Conservation (phyloP, 2,113 vertebrate species). For the Colossoma macropomum region DNA sequence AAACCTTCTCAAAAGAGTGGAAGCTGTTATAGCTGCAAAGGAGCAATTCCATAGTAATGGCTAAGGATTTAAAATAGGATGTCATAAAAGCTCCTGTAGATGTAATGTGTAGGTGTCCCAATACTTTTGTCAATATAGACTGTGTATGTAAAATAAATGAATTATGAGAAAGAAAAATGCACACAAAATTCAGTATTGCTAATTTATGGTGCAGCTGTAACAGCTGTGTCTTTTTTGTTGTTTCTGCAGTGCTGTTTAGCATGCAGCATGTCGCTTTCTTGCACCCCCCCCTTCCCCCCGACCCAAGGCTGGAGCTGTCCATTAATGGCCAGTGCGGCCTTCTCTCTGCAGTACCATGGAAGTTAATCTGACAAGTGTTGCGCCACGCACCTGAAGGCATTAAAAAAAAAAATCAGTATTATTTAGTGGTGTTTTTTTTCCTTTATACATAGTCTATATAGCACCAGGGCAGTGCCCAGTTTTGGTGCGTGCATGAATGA, state of each 20-base stretch:
- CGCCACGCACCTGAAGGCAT: not conserved
- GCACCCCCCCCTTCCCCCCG: not conserved
- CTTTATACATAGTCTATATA: no score
- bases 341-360: not conserved
- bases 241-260: conserved; percentile 11
- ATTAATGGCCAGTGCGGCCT: not conserved
- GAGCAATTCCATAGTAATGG: no score
- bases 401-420: not conserved
- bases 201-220: not conserved
- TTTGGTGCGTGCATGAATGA: not conserved
- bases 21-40: no score
- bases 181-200: not conserved
- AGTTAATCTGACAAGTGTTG: not conserved
- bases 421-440: not conserved
- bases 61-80: no score
- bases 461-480: not conserved
- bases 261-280: not conserved
- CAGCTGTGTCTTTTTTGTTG: not conserved
- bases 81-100: no score
- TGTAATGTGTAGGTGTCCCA: no score
- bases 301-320: not conserved
- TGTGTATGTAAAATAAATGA: no score
- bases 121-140: no score
- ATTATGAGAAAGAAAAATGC: no score
- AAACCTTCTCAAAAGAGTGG: no score